Percentiles rank a stretch among this genome's conserved stretches.
These are phyloP conservation scores for Dromiciops gliroides DNA, from an alignment of 2,113 vertebrate genomes.

Conservation along the genomic window DNA sequence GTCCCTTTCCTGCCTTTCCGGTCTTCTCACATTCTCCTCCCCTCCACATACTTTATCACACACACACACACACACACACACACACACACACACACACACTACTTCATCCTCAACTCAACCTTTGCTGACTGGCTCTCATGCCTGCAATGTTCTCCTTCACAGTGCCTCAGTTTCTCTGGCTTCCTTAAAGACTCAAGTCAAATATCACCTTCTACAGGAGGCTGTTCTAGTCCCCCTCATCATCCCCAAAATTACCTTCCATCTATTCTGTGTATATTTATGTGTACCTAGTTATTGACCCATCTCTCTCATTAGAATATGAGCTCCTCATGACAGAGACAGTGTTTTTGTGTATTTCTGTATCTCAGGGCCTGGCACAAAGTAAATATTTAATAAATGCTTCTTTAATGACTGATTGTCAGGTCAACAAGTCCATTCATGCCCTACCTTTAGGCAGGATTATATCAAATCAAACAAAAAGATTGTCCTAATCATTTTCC, in stretches of 20 bases:
- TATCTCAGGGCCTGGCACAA: neutral
- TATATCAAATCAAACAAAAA: neutral
- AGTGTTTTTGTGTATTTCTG: neutral
- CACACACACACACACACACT: neutral
- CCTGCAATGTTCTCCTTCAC: neutral
- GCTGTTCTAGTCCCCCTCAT: neutral
- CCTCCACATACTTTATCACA: neutral
- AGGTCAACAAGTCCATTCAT: neutral
- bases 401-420: neutral
- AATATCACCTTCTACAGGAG: neutral
- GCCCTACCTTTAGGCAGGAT: neutral
- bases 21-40: neutral
- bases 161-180: neutral
- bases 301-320: neutral
- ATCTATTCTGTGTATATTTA: neutral
- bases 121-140: neutral
- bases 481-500: neutral
- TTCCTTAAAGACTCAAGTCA: neutral
- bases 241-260: too few species aligned
- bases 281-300: neutral
- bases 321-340: neutral
- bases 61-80: neutral
- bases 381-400: neutral
- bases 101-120: neutral
- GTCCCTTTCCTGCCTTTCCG: neutral